phyloP scores from a whole-genome alignment of 2,113 vertebrate species.

The Hystrix brachyura region DNA sequence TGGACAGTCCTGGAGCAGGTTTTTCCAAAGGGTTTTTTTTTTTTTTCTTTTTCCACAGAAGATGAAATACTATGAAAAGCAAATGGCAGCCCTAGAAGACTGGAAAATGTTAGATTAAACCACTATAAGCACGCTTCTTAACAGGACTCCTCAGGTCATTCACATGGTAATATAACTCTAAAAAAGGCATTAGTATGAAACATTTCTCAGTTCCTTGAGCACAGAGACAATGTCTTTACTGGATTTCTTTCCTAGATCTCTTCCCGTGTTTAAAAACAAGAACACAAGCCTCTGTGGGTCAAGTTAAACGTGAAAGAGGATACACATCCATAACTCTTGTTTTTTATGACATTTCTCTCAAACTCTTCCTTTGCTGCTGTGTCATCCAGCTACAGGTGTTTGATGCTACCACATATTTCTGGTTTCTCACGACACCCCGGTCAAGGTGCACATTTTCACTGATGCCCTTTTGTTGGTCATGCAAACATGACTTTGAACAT shows the following conservation, averaged over 20 bases:
- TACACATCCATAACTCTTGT: neutral
- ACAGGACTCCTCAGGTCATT: conserved; percentile 35
- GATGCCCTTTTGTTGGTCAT: conserved; percentile 35
- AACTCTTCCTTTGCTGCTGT: neutral
- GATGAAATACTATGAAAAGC: conserved; percentile 55
- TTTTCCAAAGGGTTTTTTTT: neutral
- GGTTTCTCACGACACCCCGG: conserved; percentile 1
- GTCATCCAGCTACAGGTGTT: neutral
- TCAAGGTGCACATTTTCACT: conserved; percentile 9
- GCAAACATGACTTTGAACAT: conserved; percentile 53
- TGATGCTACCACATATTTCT: neutral
- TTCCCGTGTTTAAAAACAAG: conserved; percentile 8
- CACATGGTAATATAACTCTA: conserved; percentile 47
- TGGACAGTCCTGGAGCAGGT: neutral
- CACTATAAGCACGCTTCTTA: conserved; percentile 55
- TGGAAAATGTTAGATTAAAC: conserved; percentile 58
- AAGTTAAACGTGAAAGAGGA: conserved; percentile 19
- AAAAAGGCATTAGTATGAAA: neutral
- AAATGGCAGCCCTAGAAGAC: conserved; percentile 31
- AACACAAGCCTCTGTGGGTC: conserved; percentile 45
- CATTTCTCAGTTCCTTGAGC: conserved; percentile 52
- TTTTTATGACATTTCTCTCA: conserved; percentile 49
- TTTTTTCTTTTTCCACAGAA: conserved; percentile 53
- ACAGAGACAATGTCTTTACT: neutral
- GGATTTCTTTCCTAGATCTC: neutral